phyloP scores from a whole-genome alignment of 2,113 vertebrate genomes.

The Cynoglossus semilaevis region DNA sequence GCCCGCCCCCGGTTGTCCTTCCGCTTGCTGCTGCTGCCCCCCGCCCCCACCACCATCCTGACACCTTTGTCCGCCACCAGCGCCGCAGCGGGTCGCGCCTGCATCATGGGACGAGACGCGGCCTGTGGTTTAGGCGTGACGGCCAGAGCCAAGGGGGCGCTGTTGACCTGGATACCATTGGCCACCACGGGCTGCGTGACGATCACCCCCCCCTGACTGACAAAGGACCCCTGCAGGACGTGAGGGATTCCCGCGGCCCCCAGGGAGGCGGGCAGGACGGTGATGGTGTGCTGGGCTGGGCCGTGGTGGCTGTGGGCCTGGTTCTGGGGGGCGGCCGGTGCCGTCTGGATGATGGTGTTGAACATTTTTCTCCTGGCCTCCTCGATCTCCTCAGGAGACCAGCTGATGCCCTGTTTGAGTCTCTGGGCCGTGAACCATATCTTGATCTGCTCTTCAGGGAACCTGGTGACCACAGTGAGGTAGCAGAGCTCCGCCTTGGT shows the following conservation, averaged over 20 bases:
- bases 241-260: conserved; percentile 83
- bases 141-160: conserved; percentile 83
- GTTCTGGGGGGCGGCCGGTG: conserved; percentile 74
- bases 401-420: conserved; percentile 97
- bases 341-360: conserved; percentile 93
- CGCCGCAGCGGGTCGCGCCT: conserved; percentile 75
- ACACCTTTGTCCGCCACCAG: conserved; percentile 76
- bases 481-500: conserved; percentile 98
- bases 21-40: conserved; percentile 67
- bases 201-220: conserved; percentile 88
- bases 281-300: conserved; percentile 81
- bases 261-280: conserved; percentile 87
- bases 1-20: no score
- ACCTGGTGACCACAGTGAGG: conserved; percentile 96
- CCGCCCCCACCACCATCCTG: conserved; percentile 73
- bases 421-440: conserved; percentile 99
- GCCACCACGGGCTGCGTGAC: conserved; percentile 90
- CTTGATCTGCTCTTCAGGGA: conserved; percentile 97
- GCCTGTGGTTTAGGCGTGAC: conserved; percentile 84
- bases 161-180: conserved; percentile 87
- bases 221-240: conserved; percentile 86
- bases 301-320: conserved; percentile 60
- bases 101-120: conserved; percentile 79
- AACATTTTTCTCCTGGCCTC: conserved; percentile 99
- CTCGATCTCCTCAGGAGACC: conserved; percentile 98